These are phyloP conservation scores for Pocillopora verrucosa DNA, from an alignment of 64 coral and sea anemone species.

Conservation along the genomic window DNA sequence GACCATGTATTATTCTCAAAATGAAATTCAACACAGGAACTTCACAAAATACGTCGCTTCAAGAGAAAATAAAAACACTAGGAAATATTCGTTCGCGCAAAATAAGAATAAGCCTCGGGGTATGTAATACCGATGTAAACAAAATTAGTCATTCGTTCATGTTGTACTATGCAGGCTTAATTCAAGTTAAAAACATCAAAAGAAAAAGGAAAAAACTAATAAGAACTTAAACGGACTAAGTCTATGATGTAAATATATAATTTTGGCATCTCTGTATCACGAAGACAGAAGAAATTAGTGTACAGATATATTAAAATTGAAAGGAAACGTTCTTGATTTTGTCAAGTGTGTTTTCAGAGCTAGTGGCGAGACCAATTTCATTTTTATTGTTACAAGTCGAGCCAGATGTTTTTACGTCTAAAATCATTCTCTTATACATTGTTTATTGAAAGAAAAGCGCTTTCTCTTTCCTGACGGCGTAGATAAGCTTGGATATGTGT, in stretches of 20 bases:
- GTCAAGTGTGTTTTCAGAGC: constrained; percentile 30
- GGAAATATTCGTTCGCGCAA: constrained; percentile 8
- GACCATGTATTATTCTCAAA: constrained; percentile 19
- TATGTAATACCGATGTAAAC: constrained; percentile 15
- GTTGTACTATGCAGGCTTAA: constrained; percentile 39
- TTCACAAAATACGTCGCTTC: background rate
- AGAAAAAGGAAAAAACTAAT: constrained; percentile 23
- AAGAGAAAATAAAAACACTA: background rate
- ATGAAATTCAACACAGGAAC: constrained; percentile 31
- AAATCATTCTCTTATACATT: background rate
- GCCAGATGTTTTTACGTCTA: constrained; percentile 60
- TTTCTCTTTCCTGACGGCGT: constrained; percentile 8
- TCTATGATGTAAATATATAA: constrained; percentile 66
- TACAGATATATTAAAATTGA: constrained; percentile 81
- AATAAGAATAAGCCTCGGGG: constrained; percentile 29
- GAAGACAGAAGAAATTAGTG: constrained; percentile 52
- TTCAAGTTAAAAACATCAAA: constrained; percentile 6
- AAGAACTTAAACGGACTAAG: constrained; percentile 46
- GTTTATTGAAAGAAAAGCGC: constrained; percentile 48
- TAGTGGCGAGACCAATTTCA: background rate
- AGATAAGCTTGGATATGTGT: constrained; percentile 13
- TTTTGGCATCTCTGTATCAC: constrained; percentile 34
- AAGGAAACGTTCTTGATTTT: constrained; percentile 49
- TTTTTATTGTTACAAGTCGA: constrained; percentile 46
- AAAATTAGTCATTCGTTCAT: constrained; percentile 34